Base-by-base conservation (phyloP, 2,888 invertebrate genomes). In the Tetrapedia diversipes region DNA sequence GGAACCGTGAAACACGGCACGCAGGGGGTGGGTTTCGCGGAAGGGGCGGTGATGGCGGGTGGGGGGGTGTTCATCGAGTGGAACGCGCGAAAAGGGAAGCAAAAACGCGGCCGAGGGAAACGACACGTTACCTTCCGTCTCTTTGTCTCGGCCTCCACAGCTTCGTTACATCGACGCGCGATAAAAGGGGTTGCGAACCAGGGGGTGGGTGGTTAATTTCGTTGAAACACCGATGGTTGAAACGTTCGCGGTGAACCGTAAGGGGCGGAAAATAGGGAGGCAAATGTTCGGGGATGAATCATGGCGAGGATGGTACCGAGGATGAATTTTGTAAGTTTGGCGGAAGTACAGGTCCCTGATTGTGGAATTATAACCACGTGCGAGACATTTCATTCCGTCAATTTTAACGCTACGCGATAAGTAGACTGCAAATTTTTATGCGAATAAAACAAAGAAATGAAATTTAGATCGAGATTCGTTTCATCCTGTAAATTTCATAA, bases 51-150 rank as follows among this genome's bases (percentile, higher is more conserved):
- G n/a, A n/a, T n/a, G n/a, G n/a, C n/a, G n/a, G n/a, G n/a, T n/a
- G n/a, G n/a, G n/a, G n/a, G n/a, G n/a, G n/a, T n/a, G n/a, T n/a
- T n/a, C 84, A 82, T 80, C 73, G 71, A 80, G 70, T 77, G 77
- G 65, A 69, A 60, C 76, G 39, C 34, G 80, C 70, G 66, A 51
- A 57, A n/a, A 45, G 49, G 60, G 64, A 49, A 34, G 79, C 39
- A 76, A 79, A 82, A 82, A 79, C 65, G 71, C 72, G 60, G 47
- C 59, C 60, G 69, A 59, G 79, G 74, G 78, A 75, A 82, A 82
- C 74, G 82, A 74, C 61, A 81, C 81, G 72, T 67, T 57, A 57
- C 49, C 53, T 78, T 76, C 37, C 72, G 37, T n/a, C 75, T 76
- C 64, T 75, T 77, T 65, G 64, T 76, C 51, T 39, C 56, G 54